A percentile compares a stretch with the other conserved stretches of the same genome.
Conservation (phyloP, 2,888 invertebrate genomes). For the Endomychus coccineus region DNA sequence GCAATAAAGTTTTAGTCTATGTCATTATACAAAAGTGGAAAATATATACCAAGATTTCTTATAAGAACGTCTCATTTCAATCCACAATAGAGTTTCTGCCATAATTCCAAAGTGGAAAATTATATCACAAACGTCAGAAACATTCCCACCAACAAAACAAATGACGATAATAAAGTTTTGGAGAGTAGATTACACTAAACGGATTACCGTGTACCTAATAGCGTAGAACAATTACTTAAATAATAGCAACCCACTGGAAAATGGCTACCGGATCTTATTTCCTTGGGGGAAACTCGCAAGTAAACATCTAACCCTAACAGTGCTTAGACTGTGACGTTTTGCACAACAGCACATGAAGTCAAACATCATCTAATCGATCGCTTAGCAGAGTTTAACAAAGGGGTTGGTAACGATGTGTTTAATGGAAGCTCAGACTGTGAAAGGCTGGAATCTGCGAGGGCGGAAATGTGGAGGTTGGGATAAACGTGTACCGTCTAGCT, state of each 20-base stretch:
- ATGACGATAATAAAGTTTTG: conserved; percentile 7
- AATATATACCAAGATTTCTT: no score
- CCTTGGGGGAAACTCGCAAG: conserved; percentile 40
- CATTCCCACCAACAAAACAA: no score
- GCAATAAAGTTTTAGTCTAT: no score
- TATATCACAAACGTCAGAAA: no score
- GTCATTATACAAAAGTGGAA: no score
- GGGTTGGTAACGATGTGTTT: conserved; percentile 38
- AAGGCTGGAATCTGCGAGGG: conserved; percentile 23
- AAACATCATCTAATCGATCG: conserved; percentile 25
- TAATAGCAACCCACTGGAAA: conserved; percentile 41
- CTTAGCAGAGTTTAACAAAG: conserved; percentile 36
- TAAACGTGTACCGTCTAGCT: conserved; percentile 26
- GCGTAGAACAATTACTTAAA: conserved; percentile 43
- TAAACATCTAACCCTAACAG: conserved; percentile 34
- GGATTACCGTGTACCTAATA: conserved; percentile 41
- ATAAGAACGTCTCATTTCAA: no score
- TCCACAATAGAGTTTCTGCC: no score
- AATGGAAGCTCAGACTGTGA: conserved; percentile 34
- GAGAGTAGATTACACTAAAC: conserved; percentile 39
- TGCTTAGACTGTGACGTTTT: conserved; percentile 23
- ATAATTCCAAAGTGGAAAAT: no score
- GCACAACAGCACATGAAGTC: not conserved
- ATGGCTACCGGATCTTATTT: conserved; percentile 43
- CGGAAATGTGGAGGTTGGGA: conserved; percentile 5